A percentile compares a stretch with the other conserved stretches of the same genome.
phyloP scores from a whole-genome alignment of 2,888 invertebrate genomes.

The Eubasilissa splendida region DNA sequence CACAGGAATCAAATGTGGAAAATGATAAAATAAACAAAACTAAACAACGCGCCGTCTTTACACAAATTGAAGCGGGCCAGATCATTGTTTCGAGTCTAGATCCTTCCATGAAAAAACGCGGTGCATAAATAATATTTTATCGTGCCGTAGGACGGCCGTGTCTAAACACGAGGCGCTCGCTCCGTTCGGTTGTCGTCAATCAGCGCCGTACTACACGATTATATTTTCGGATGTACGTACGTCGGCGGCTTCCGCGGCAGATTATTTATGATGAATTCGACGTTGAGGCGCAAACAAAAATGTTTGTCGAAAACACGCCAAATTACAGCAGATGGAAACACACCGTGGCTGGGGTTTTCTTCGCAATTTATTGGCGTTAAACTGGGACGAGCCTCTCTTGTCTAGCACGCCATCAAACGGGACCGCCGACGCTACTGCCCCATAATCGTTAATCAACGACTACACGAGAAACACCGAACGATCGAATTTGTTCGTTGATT shows the following conservation, averaged over 20 bases:
- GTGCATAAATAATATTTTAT: slow-evolving; percentile 21
- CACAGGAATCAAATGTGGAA: background rate
- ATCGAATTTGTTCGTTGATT: background rate
- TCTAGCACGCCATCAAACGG: slow-evolving; percentile 13
- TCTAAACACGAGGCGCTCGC: background rate
- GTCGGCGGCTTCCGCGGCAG: background rate
- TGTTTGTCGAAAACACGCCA: slow-evolving; percentile 22
- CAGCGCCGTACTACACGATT: slow-evolving; percentile 2
- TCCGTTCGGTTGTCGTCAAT: slow-evolving; percentile 25
- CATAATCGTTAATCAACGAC: slow-evolving; percentile 16
- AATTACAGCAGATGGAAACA: slow-evolving; percentile 1
- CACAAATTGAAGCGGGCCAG: slow-evolving; percentile 1
- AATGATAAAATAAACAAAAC: background rate
- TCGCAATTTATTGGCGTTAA: slow-evolving; percentile 11
- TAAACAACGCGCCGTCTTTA: background rate
- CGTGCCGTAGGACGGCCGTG: background rate
- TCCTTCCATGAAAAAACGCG: slow-evolving; percentile 6
- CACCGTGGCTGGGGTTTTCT: slow-evolving; percentile 1
- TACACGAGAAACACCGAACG: slow-evolving; percentile 11
- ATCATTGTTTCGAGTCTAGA: background rate
- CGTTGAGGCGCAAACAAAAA: slow-evolving; percentile 2
- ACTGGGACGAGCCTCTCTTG: slow-evolving; percentile 11
- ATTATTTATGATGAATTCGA: background rate
- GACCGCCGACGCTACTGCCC: background rate
- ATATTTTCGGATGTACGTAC: slow-evolving; percentile 2